These are phyloP conservation scores for Plagiodera versicolora DNA, from an alignment of 2,888 invertebrate species.

Conservation along the genomic window DNA sequence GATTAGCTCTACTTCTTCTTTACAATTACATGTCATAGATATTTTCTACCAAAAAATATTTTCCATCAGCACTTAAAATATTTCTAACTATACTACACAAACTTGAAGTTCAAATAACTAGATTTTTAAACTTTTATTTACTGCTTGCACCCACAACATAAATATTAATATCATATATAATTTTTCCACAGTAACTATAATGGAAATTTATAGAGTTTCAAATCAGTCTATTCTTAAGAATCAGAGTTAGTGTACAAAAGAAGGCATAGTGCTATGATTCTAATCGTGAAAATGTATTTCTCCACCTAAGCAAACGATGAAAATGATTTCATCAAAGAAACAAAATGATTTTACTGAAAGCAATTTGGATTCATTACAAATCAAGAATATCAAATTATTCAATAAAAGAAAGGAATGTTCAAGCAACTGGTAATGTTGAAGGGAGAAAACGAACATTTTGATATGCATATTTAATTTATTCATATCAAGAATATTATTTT, in stretches of 20 bases:
- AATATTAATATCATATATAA: neutral
- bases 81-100: too few species aligned
- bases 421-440: conserved; percentile 2
- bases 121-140: neutral
- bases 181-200: too few species aligned
- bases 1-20: too few species aligned
- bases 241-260: too few species aligned
- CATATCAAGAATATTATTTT: conserved; percentile 4
- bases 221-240: too few species aligned
- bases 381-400: conserved; percentile 7
- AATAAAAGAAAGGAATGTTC: neutral
- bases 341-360: conserved; percentile 1
- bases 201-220: too few species aligned
- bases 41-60: too few species aligned
- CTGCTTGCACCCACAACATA: neutral
- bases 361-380: conserved; percentile 6
- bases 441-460: neutral
- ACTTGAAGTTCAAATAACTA: conserved; percentile 3
- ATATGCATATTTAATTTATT: neutral
- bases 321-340: conserved; percentile 5
- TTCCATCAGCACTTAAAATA: too few species aligned
- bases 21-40: too few species aligned
- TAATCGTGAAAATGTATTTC: neutral
- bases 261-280: too few species aligned
- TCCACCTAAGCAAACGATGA: conserved; percentile 4